Conservation (phyloP, 2,113 vertebrate species). For the Aegithalos caudatus region DNA sequence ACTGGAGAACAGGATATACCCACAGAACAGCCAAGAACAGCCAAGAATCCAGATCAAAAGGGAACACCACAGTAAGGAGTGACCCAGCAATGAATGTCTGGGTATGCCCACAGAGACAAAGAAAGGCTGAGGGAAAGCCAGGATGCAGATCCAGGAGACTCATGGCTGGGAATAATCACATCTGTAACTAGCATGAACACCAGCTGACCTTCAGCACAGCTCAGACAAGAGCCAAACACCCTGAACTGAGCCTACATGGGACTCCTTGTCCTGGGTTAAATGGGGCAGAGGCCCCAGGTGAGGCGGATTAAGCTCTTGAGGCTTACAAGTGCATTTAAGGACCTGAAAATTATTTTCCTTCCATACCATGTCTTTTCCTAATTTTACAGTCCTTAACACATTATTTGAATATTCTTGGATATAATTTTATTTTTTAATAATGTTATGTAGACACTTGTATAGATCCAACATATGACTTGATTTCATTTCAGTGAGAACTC, state of each 20-base stretch:
- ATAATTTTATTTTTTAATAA: no score
- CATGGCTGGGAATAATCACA: background rate
- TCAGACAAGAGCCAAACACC: background rate
- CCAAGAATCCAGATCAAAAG: background rate
- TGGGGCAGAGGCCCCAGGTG: accelerated
- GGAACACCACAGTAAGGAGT: background rate
- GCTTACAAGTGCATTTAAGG: background rate
- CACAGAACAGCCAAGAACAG: background rate
- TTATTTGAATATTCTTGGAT: background rate
- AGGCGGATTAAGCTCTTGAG: background rate
- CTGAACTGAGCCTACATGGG: accelerated
- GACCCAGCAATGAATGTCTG: accelerated
- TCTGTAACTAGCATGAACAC: background rate
- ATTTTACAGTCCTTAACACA: background rate
- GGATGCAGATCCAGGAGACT: background rate
- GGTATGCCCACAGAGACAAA: accelerated
- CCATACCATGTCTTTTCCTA: background rate
- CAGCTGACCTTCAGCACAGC: background rate
- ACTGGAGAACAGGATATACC: no score
- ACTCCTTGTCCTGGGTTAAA: background rate
- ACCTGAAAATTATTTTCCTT: background rate
- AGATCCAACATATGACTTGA: background rate
- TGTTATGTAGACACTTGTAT: background rate
- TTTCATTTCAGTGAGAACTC: background rate
- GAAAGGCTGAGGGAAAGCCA: background rate